Conservation (phyloP, 2,797 vertebrate species). For the Gobio occitaniae region DNA sequence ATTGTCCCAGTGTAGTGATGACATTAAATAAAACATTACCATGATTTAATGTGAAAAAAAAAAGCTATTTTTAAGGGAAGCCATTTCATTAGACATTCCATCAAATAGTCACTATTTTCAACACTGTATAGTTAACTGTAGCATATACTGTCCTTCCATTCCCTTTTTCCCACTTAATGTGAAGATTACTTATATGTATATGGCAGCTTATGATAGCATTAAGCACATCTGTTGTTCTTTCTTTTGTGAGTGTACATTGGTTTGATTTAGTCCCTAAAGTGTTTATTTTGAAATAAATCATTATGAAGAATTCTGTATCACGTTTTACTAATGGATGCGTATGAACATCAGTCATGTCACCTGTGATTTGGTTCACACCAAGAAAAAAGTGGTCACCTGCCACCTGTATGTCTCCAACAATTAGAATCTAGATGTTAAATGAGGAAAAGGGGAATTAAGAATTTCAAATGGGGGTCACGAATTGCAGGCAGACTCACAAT, state of each 20-base stretch:
- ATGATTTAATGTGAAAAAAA: background rate
- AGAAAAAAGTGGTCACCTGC: background rate
- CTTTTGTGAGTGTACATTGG: slow-evolving; percentile 34
- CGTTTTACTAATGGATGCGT: background rate
- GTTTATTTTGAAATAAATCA: slow-evolving; percentile 56
- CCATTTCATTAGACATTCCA: background rate
- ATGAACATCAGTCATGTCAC: background rate
- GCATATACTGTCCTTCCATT: slow-evolving; percentile 70
- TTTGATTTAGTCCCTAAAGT: slow-evolving; percentile 49
- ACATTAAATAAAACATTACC: background rate
- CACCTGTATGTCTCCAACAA: background rate
- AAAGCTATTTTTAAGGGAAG: background rate
- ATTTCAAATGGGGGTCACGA: background rate
- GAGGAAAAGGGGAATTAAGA: slow-evolving; percentile 9
- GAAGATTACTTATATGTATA: slow-evolving; percentile 59
- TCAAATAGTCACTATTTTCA: background rate
- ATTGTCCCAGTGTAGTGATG: background rate
- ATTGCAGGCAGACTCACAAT: slow-evolving; percentile 7
- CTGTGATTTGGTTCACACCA: background rate
- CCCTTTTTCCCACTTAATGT: slow-evolving; percentile 60
- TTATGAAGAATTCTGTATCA: slow-evolving; percentile 40
- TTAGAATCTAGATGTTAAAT: slow-evolving; percentile 34
- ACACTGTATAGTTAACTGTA: slow-evolving; percentile 18
- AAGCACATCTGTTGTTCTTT: slow-evolving; percentile 45
- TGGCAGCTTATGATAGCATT: slow-evolving; percentile 58